These are phyloP conservation scores for Sminthopsis crassicaudata DNA, from an alignment of 2,113 vertebrate genomes.

Conservation along the genomic window DNA sequence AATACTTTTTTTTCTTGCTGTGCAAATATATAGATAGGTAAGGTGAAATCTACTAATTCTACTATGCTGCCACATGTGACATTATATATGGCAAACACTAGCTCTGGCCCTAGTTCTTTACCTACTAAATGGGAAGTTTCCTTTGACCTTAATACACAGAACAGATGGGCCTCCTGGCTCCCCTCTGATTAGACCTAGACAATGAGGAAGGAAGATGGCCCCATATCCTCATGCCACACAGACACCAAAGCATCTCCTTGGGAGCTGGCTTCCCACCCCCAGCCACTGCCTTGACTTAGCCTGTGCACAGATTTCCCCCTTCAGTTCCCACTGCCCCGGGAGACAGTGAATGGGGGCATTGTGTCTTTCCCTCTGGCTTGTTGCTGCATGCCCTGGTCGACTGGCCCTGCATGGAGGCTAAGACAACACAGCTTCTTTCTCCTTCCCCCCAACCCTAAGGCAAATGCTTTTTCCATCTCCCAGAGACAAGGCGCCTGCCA, in stretches of 20 bases:
- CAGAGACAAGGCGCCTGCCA: constrained; percentile 54
- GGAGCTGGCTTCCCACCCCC: not conserved
- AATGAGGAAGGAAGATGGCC: not conserved
- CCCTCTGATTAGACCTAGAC: not conserved
- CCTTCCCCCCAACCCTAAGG: constrained; percentile 74
- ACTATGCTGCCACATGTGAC: not conserved
- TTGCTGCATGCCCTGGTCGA: constrained; percentile 74
- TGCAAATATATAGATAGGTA: not conserved
- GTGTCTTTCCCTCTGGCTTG: constrained; percentile 68
- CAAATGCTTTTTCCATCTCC: constrained; percentile 72
- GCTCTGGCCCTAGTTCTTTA: not conserved
- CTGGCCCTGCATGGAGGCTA: constrained; percentile 22
- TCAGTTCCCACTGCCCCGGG: constrained; percentile 33
- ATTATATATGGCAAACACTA: not conserved
- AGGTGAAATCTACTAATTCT: not conserved
- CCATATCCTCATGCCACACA: not conserved
- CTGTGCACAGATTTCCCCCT: constrained; percentile 60
- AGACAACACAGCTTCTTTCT: constrained; percentile 70
- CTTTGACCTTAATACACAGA: not conserved
- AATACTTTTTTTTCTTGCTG: not conserved
- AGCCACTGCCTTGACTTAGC: not conserved
- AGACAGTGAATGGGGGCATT: constrained; percentile 61
- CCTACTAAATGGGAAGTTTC: not conserved
- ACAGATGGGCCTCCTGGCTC: not conserved
- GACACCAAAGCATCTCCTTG: not conserved